Base-by-base conservation (phyloP, 1,140 invertebrate species). In the Amyelois transitella region DNA sequence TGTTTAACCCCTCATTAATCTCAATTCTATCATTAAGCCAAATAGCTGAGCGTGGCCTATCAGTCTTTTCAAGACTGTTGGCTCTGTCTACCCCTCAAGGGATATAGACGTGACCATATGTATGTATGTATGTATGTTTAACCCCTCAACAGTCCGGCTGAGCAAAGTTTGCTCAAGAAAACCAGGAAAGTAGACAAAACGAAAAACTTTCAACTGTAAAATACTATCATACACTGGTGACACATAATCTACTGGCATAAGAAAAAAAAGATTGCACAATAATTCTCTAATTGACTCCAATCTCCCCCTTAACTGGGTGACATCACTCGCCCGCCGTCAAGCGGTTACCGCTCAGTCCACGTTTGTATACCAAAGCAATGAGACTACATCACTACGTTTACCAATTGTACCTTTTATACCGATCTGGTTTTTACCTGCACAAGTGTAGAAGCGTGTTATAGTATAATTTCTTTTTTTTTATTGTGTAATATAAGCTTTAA, bases 291-390 rank as follows among this genome's bases (percentile, higher is more conserved):
- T 18, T 17, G 43, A 3, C 22, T 6, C 45, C 2, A 4, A 19
- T 6, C 50, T 65, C 72, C 74, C 69, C 81, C 80, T 83, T 81
- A 83, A 81, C 60, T 19, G 60, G 6, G 62, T 86, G 82, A 78
- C 75, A 72, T 85, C 79, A 81, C 60, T 59, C 64, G 59, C 19
- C 28, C 38, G 45, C 52, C 58, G 44, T 45, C 56, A 44, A 62
- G 64, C 58, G 24, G 20, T 38, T 38, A 20, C 77, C n/a, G 18
- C 8, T 48, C 45, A 77, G 78, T 80, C 71, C 62, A 53, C 58
- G 60, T 58, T 56, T 20, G 66, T 49, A 82, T 71, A 75, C 48
- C 72, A 77, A 58, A 76, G 82, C 80, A 72, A 83, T 86, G 82
- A 86, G 71, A 82, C 61, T 69, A 72, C 67, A 38, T 38, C 32